These are phyloP conservation scores for Tachysurus vachellii DNA, from an alignment of 2,113 vertebrate genomes.

Conservation along the genomic window DNA sequence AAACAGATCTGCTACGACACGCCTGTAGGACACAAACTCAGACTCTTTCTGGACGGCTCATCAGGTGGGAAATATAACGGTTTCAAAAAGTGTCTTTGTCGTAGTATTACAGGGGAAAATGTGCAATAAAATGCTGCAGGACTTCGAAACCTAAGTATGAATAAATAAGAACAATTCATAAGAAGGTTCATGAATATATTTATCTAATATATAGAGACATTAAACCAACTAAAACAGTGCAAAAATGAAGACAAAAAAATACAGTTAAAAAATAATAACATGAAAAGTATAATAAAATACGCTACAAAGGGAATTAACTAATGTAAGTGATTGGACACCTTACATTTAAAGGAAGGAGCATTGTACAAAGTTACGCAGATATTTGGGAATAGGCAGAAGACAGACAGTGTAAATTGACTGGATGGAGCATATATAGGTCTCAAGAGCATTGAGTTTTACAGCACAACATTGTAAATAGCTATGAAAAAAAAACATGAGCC, in stretches of 20 bases:
- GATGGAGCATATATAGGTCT: not conserved
- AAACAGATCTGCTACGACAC: constrained; percentile 68
- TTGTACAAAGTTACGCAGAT: not conserved
- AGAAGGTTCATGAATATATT: not conserved
- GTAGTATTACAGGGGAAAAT: not conserved
- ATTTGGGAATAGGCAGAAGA: not conserved
- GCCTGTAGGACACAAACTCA: constrained; percentile 31
- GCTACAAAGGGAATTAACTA: too few species aligned
- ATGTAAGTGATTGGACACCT: too few species aligned
- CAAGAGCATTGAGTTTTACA: not conserved
- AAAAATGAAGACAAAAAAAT: not conserved
- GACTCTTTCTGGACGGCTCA: constrained; percentile 60
- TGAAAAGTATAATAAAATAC: too few species aligned
- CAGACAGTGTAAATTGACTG: not conserved
- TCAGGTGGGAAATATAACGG: constrained; percentile 56
- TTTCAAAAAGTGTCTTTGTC: not conserved
- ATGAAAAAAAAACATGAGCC: not conserved
- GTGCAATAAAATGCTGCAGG: not conserved
- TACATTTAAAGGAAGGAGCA: too few species aligned
- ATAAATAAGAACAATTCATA: too few species aligned
- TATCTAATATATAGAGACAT: not conserved
- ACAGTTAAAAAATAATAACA: too few species aligned
- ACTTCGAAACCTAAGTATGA: too few species aligned
- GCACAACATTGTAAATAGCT: not conserved
- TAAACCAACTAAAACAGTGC: not conserved